phyloP scores from a whole-genome alignment of 2,888 invertebrate genomes.

The Glaucopsyche alexis region DNA sequence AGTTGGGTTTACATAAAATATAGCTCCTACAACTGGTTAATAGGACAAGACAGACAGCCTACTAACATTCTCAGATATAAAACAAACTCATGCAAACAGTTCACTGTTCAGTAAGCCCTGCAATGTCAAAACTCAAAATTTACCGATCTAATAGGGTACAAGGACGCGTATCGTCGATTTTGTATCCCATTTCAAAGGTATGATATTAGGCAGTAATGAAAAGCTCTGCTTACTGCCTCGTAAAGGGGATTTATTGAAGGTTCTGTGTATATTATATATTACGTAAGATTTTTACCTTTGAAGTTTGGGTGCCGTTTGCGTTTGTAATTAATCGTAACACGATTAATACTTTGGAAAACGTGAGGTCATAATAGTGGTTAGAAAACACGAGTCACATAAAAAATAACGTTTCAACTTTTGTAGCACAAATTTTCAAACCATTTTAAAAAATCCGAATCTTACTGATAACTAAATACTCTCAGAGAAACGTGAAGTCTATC shows the following conservation, averaged over 20 bases:
- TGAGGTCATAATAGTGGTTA: too few species aligned
- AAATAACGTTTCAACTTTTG: too few species aligned
- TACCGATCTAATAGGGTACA: neutral
- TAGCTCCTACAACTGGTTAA: too few species aligned
- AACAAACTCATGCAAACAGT: neutral
- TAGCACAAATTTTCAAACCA: too few species aligned
- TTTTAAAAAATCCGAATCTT: too few species aligned
- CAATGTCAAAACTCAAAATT: neutral
- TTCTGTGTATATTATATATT: neutral
- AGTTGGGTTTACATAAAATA: too few species aligned
- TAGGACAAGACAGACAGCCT: too few species aligned
- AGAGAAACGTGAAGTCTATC: too few species aligned
- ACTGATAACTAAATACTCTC: too few species aligned
- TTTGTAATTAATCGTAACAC: neutral
- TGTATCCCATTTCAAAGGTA: constrained; percentile 25
- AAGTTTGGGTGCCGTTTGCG: neutral
- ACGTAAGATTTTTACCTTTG: neutral
- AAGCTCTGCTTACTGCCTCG: neutral
- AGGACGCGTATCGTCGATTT: constrained; percentile 20
- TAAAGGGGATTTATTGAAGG: constrained; percentile 1
- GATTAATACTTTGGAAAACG: too few species aligned
- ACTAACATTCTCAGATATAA: too few species aligned
- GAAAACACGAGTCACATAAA: too few species aligned
- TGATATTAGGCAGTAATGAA: constrained; percentile 10
- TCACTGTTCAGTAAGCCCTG: neutral